phyloP scores from a whole-genome alignment of 1,140 invertebrate species.

The Eupristina koningsbergeri region DNA sequence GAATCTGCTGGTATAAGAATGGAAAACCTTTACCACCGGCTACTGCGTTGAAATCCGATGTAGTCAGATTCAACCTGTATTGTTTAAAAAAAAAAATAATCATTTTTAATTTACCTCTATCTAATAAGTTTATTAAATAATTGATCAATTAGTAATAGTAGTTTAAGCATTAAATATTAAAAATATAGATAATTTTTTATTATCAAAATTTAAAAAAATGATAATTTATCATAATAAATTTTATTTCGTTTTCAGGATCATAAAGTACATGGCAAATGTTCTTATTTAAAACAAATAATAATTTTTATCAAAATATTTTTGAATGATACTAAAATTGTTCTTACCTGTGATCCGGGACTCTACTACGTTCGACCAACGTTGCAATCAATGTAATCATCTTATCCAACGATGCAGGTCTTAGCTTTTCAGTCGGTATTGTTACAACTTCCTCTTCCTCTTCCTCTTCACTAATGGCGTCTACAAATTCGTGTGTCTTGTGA shows the following conservation, averaged over 20 bases:
- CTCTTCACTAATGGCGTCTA: conserved; percentile 82
- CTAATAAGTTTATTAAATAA: too few relatives aligned
- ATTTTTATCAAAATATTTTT: too few relatives aligned
- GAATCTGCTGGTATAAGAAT: conserved; percentile 94
- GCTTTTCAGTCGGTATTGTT: conserved; percentile 81
- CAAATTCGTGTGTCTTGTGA: conserved; percentile 81
- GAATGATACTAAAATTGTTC: neutral
- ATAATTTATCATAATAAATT: too few relatives aligned
- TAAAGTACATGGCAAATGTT: too few relatives aligned
- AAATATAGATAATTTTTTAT: too few relatives aligned
- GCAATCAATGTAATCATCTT: conserved; percentile 95
- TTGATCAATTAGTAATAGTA: too few relatives aligned
- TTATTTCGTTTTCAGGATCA: too few relatives aligned
- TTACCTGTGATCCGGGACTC: conserved; percentile 77
- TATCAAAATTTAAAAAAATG: too few relatives aligned
- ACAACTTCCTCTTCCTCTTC: conserved; percentile 87
- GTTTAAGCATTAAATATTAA: too few relatives aligned
- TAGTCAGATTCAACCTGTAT: conserved; percentile 82
- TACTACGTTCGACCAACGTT: conserved; percentile 88
- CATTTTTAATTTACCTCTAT: too few relatives aligned
- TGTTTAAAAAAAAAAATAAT: neutral
- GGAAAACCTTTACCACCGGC: conserved; percentile 92
- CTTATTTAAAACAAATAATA: too few relatives aligned
- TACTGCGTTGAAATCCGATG: conserved; percentile 86
- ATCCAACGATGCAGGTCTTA: conserved; percentile 91